Evolutionary conservation across 2,888 invertebrate species (phyloP).

Genomic region (Eupeodes latifasciatus): DNA sequence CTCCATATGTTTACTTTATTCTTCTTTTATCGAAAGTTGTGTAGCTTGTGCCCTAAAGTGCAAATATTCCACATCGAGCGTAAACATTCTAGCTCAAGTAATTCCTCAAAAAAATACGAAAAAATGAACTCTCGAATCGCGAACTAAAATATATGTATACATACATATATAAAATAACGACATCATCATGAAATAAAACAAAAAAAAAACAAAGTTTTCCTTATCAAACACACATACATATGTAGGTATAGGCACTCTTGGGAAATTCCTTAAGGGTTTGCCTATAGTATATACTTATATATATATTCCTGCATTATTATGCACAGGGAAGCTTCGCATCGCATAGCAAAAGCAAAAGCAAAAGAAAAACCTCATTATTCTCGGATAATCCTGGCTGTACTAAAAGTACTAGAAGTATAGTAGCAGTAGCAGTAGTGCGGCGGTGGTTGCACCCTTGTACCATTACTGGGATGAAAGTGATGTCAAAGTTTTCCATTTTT

Average conservation of each 20-base stretch:
- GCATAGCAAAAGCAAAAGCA: not conserved
- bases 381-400: constrained; percentile 44
- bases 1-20: constrained; percentile 51
- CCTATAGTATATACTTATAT: not conserved
- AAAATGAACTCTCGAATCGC: constrained; percentile 24
- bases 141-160: not conserved
- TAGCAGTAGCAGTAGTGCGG: not conserved
- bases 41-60: constrained; percentile 49
- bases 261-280: constrained; percentile 49
- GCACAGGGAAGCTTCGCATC: constrained; percentile 12
- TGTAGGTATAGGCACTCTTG: not conserved
- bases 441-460: constrained; percentile 16
- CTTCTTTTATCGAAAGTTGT: constrained; percentile 52
- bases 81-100: constrained; percentile 38
- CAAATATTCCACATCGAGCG: constrained; percentile 42
- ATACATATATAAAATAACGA: not conserved
- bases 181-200: not conserved
- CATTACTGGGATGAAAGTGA: constrained; percentile 63
- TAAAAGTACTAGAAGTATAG: no score
- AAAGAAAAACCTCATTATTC: constrained; percentile 62
- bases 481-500: constrained; percentile 31
- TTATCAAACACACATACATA: not conserved
- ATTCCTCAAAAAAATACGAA: constrained; percentile 13
- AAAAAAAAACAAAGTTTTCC: constrained; percentile 19
- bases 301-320: constrained; percentile 59